Conservation (phyloP, 2,888 invertebrate species). For the Apeira syringaria region DNA sequence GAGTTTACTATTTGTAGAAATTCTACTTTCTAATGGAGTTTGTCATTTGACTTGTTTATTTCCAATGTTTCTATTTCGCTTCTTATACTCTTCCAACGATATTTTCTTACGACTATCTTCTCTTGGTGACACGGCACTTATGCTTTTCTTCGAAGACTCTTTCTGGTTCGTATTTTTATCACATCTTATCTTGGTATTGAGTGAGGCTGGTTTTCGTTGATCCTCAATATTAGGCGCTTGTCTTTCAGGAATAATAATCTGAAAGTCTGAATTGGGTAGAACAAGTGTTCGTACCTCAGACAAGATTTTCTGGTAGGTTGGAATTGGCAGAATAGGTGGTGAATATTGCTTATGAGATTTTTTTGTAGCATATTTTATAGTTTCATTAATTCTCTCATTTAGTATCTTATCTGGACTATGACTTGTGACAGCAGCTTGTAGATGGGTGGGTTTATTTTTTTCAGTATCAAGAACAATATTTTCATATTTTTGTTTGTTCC, state of each 20-base stretch:
- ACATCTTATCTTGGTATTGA: not conserved
- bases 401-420: not conserved
- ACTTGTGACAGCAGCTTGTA: too few relatives aligned
- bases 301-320: slow-evolving; percentile 40
- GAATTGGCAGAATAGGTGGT: slow-evolving; percentile 60
- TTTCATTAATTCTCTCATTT: not conserved
- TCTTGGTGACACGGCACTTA: too few relatives aligned
- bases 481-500: not conserved
- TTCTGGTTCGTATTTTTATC: too few relatives aligned
- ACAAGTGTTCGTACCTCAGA: slow-evolving; percentile 4
- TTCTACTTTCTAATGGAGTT: not conserved
- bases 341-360: slow-evolving; percentile 41
- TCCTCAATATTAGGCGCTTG: not conserved
- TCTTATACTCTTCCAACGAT: slow-evolving; percentile 52
- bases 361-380: not conserved
- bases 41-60: not conserved
- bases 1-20: not conserved
- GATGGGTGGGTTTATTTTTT: too few relatives aligned
- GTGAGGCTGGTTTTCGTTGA: not conserved
- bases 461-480: not conserved
- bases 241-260: slow-evolving; percentile 29
- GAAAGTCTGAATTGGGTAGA: too few relatives aligned
- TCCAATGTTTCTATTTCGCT: slow-evolving; percentile 16
- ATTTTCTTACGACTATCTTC: slow-evolving; percentile 41
- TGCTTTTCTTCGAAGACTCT: not conserved